Evolutionary conservation across 2,888 invertebrate genomes (phyloP), one percentile per base, ranked within the genome.

Genomic region (Sipha maydis): DNA sequence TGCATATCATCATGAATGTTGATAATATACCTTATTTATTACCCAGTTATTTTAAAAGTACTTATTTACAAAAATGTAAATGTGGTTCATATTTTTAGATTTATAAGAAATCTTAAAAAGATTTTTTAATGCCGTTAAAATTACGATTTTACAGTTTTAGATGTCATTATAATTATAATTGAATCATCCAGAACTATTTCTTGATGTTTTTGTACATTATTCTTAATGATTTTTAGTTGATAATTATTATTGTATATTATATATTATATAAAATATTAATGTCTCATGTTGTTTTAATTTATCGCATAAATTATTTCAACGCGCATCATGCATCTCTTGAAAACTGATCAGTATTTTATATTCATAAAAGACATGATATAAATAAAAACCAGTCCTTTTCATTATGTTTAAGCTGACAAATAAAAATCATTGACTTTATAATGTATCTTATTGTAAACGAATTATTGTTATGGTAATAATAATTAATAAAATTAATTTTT

Each of bases 281-380:
- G 21, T 67, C n/a, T 67, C 21, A n/a, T 67, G 56, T 38, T n/a
- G 25, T 79, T 79, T 34, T 2, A 79, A 79, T 79, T 61, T 25
- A 17, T 34, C 21, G n/a, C 61, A 79, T 61, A 34, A 79, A 79
- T 79, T 79, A 61, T 3, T 8, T n/a, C 34, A 0, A 61, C 61
- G n/a, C n/a, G 25, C 61, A 34, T 79, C 79, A 25, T 61, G 79
- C n/a, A 34, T 61, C 38, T n/a, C 61, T 61, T n/a, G n/a, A 79
- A 78, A 38, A 79, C 17, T 0, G 3, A 1, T 2, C 14, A 61
- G 8, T 79, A 61, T 79, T 61, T 11, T 34, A 17, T 78, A n/a
- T 7, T 17, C 38, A n/a, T n/a, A 34, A 21, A 61, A 21, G 1
- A 21, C 21, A 17, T 8, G 61, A n/a, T 34, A 48, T 48, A n/a